Evolutionary conservation across 2,888 invertebrate genomes (phyloP).

Genomic region (Drosophila parthenogenetica): DNA sequence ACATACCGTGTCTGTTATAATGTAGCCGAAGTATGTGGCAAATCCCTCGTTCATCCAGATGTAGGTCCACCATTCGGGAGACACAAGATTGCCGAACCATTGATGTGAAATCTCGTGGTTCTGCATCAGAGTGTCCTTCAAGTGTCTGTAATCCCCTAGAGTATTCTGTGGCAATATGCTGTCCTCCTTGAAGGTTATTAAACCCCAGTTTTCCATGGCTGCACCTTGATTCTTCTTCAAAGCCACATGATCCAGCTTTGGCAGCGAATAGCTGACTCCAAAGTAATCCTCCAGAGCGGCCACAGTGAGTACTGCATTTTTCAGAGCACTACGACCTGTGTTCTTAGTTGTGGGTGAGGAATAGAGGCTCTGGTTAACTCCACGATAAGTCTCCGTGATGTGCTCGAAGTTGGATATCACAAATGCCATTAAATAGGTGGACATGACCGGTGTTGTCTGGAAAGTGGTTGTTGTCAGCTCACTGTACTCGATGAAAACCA

Average conservation of each 20-base stretch:
- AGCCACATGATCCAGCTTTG: conserved; percentile 94
- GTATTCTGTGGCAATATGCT: conserved; percentile 78
- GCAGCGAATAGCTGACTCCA: conserved; percentile 90
- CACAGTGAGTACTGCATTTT: conserved; percentile 75
- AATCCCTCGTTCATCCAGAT: conserved; percentile 92
- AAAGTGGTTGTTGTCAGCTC: conserved; percentile 84
- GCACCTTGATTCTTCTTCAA: conserved; percentile 93
- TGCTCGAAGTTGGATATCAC: conserved; percentile 88
- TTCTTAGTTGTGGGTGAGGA: conserved; percentile 65
- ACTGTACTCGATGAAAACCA: conserved; percentile 32
- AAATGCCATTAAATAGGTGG: conserved; percentile 93
- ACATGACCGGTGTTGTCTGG: conserved; percentile 88
- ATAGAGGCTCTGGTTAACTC: conserved; percentile 83
- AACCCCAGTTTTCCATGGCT: conserved; percentile 98
- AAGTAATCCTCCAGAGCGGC: conserved; percentile 88
- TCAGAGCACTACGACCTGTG: conserved; percentile 72
- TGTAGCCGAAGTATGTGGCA: conserved; percentile 85
- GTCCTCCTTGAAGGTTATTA: conserved; percentile 88
- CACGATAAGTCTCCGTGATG: conserved; percentile 82
- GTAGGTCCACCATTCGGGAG: conserved; percentile 90
- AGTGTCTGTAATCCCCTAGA: conserved; percentile 84
- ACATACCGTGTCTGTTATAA: conserved; percentile 80
- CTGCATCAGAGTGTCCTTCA: conserved; percentile 85
- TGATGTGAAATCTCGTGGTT: conserved; percentile 89
- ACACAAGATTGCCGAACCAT: conserved; percentile 93